Base-by-base conservation (phyloP, 2,888 invertebrate genomes). In the Phymatocera aterrima region DNA sequence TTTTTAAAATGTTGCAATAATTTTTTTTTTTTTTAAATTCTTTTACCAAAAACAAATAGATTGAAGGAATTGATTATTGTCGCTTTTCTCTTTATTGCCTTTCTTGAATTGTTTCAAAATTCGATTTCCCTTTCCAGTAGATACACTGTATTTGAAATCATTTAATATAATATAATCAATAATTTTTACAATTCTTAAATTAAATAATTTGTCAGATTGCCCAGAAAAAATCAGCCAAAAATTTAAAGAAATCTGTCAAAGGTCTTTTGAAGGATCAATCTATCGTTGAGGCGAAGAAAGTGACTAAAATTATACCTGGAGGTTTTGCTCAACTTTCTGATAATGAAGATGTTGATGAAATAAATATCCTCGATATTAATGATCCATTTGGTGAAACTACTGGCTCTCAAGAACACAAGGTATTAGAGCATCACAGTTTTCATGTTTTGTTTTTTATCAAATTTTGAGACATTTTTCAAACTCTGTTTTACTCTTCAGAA, bases 371-470 rank as follows among this genome's bases (percentile, higher is more conserved):
- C n/a, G 64, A 77, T 61, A 37, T 31, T n/a, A 77, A 80, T 15
- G 79, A 64, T 15, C 31, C 72, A 18, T 24, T 72, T 24, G 6
- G 31, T 5, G n/a, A 3, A 6, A 34, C 28, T 8, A 28, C 24
- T 5, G 21, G 48, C 31, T 40, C 48, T 24, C 77, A 46, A 64
- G 61, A 79, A 0, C 34, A 31, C 18, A 48, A 79, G 84, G 86
- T 78, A 83, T 84, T 64, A 4, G 18, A 5, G 18, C 8, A 37
- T 21, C 2, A 15, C 18, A 28, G 0, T 12, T 57, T 28, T 3
- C 37, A 2, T 64, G 37, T 3, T 31, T n/a, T 64, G 37, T 3
- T 31, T n/a, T 37, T 8, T 21, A 64, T 1, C 28, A 40, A 40
- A 5, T 4, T 40, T 4, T 0, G 28, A 12, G 21, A 28, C 15